Evolutionary conservation across 1,140 invertebrate genomes (phyloP), one percentile per base, ranked within the genome.

Genomic region (Dinoponera quadriceps): DNA sequence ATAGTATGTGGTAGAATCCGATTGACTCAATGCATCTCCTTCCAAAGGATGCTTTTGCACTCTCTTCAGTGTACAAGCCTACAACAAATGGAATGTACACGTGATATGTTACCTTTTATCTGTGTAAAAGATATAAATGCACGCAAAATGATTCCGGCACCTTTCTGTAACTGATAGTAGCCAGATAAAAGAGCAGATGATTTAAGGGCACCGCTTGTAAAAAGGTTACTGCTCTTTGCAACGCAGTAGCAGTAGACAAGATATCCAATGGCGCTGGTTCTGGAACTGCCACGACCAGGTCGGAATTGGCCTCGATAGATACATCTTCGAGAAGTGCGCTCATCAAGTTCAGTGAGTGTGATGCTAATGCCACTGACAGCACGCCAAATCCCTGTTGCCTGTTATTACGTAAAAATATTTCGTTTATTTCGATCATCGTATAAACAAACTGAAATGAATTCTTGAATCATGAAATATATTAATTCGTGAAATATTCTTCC

Each of bases 1-100:
- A 92, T 98, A 98, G 92, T 98, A 99, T 22, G 98, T 98, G 54
- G 98, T 98, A 4, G 98, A 98, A 92, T 99, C 98, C 0, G 97
- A 98, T 62, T 97, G 96, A 90, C 97, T 98, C 57, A 97, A 96
- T 13, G 96, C 96, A 90, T 98, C 97, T 78, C 97, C 97, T 94
- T 96, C 96, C 3, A 95, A 93, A 63, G 97, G 96, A 93, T 97
- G 96, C 91, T 97, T 97, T 93, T 97, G 97, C 62, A 97, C 96
- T 78, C 97, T 95, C 91, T 98, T 98, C 85, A 98, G 92, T 48
- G 96, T 97, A 85, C 97, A 98, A 20, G 97, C 97, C 95, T 95
- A 88, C 72, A 69, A 83, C 9, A 38, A 77, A 59, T 20, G 18
- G 71, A 60, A 55, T 13, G 11, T 65, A 48, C 3, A 29, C n/a